Evolutionary conservation across 2,113 vertebrate genomes (phyloP), one percentile per base, ranked within the genome.

Genomic region (Etheostoma spectabile): DNA sequence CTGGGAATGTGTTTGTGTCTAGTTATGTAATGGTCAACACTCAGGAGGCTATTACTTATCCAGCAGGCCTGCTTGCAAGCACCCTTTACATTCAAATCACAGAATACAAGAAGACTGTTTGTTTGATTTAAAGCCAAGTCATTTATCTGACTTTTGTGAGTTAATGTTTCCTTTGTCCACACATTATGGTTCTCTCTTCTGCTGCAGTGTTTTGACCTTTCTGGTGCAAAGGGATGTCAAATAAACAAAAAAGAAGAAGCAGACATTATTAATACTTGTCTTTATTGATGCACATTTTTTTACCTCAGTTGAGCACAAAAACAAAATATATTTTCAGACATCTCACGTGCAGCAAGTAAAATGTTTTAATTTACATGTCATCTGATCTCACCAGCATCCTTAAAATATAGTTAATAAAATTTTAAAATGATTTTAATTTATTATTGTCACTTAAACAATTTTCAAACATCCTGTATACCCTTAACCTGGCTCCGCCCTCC

Each of bases 1-100:
- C 4, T 62, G 19, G 30, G 75, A 85, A 84, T 74, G 38, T 66
- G 69, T 80, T 85, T 85, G 76, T 86, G 65, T 82, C 83, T 77
- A 71, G 82, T 93, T 92, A 90, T 76, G 66, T 92, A 93, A 92
- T 49, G 48, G 35, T 21, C 38, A 11, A 19, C 81, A 33, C 83
- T 83, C 84, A 10, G 81, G 85, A 89, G 84, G 67, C 53, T 33
- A 27, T 1, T 76, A 73, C 77, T 86, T 77, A 77, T 85, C 78
- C 83, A 61, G 67, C 56, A 70, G 71, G 78, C 82, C 53, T 62
- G 77, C 52, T 69, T 61, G 57, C 6, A 0, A 76, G 80, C 78
- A 65, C 69, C 72, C 68, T 18, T 78, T 49, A 62, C 30, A 79
- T 63, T 82, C 74, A 15, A 33, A 78, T 82, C 48, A 2, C 60